These are phyloP conservation scores for Megamerina dolium DNA, from an alignment of 2,888 invertebrate species.

Conservation along the genomic window DNA sequence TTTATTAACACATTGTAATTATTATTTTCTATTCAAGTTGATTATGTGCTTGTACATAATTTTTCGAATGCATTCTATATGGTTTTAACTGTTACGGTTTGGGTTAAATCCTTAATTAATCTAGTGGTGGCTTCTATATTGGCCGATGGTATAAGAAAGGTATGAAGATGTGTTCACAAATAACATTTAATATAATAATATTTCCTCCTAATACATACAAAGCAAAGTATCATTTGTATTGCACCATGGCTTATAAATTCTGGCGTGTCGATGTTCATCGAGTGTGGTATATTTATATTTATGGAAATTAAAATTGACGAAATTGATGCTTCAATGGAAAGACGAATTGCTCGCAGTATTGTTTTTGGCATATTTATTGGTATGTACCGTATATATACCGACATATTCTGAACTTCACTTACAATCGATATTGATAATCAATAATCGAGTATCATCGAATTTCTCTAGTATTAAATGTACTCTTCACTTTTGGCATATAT, in stretches of 20 bases:
- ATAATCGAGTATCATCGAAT: no score
- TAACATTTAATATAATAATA: no score
- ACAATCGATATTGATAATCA: background rate
- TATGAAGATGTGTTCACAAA: conserved; percentile 16
- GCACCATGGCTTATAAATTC: conserved; percentile 42
- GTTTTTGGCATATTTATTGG: conserved; percentile 38
- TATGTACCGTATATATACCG: conserved; percentile 17
- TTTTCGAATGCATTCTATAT: conserved; percentile 42
- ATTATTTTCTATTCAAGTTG: conserved; percentile 22
- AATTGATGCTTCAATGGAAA: conserved; percentile 38
- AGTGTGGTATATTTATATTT: conserved; percentile 35
- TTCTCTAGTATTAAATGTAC: conserved; percentile 33
- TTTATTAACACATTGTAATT: background rate
- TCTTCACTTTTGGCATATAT: conserved; percentile 36
- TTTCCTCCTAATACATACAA: no score
- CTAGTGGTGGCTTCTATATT: conserved; percentile 38
- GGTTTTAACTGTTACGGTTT: conserved; percentile 37
- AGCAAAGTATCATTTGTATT: conserved; percentile 43
- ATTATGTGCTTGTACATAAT: conserved; percentile 39
- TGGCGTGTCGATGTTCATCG: conserved; percentile 33
- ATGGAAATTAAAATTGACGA: conserved; percentile 42
- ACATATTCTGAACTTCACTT: background rate
- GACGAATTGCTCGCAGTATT: conserved; percentile 38
- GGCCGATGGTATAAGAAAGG: conserved; percentile 42
- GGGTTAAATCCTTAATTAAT: conserved; percentile 40